A percentile compares a stretch with the other conserved stretches of the same genome.
Conservation (phyloP, 2,797 vertebrate species). For the Notolepis coatsorum region DNA sequence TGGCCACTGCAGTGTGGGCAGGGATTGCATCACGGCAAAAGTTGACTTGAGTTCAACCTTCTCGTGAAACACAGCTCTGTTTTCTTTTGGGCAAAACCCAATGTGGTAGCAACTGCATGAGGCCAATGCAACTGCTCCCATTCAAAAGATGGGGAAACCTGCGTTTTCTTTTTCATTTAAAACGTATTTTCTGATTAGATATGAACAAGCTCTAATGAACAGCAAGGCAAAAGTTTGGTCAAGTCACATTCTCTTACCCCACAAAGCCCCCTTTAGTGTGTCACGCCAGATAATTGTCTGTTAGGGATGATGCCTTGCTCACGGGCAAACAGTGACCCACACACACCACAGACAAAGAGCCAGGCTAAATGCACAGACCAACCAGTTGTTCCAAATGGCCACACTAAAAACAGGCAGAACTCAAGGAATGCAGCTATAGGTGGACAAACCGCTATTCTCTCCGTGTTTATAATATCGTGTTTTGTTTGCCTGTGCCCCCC, state of each 20-base stretch:
- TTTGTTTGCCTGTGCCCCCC: conserved; percentile 34
- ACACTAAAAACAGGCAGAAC: conserved; percentile 56
- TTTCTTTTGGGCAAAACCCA: too few species aligned
- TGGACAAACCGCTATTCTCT: conserved; percentile 62
- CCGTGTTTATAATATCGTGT: conserved; percentile 49
- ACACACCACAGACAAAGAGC: conserved; percentile 68
- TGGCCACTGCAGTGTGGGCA: too few species aligned
- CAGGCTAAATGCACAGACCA: conserved; percentile 63
- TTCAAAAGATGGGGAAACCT: too few species aligned
- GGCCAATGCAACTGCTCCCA: too few species aligned
- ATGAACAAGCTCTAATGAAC: too few species aligned
- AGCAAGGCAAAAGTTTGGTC: conserved; percentile 55
- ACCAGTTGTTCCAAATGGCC: conserved; percentile 64
- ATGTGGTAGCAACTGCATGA: too few species aligned
- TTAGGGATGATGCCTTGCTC: conserved; percentile 64
- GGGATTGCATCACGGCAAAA: too few species aligned
- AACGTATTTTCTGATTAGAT: too few species aligned
- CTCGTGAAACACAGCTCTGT: too few species aligned
- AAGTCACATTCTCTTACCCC: conserved; percentile 48
- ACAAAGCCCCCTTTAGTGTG: conserved; percentile 47
- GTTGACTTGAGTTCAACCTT: too few species aligned
- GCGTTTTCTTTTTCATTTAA: too few species aligned
- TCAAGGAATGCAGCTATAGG: conserved; percentile 68
- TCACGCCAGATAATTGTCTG: conserved; percentile 53
- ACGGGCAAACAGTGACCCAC: conserved; percentile 67